Evolutionary conservation across 2,113 vertebrate species (phyloP).

Genomic region (Malaclemys terrapin): DNA sequence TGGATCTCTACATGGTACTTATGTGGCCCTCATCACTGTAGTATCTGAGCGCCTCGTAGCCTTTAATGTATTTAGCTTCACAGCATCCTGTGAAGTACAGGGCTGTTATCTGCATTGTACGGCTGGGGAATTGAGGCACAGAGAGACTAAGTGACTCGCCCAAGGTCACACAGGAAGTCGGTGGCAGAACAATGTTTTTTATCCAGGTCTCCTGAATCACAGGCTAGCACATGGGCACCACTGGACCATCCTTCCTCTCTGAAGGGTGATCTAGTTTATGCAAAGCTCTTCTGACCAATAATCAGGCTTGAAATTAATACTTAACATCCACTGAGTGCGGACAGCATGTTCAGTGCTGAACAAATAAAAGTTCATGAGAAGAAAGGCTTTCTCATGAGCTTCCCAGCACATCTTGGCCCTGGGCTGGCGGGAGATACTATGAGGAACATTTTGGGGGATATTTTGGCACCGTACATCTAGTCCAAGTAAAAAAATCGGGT

Average conservation of each 20-base stretch:
- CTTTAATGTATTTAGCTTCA: too few species aligned
- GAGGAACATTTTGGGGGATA: neutral
- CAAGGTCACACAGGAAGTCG: neutral
- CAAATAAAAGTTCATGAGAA: slow-evolving; percentile 15
- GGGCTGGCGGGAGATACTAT: neutral
- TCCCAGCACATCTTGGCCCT: neutral
- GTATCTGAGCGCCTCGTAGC: neutral
- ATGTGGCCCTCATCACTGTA: neutral
- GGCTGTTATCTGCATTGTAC: too few species aligned
- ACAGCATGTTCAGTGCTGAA: neutral
- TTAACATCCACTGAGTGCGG: neutral
- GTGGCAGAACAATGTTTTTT: neutral
- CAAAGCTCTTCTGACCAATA: neutral
- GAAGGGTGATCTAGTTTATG: neutral
- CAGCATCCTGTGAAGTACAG: too few species aligned
- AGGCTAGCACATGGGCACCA: neutral
- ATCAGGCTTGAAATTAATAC: neutral
- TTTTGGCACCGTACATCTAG: neutral
- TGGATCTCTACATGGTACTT: neutral
- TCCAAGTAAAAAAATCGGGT: neutral
- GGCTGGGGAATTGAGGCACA: neutral
- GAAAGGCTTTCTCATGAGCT: slow-evolving; percentile 25
- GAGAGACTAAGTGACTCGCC: neutral
- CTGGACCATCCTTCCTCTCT: neutral
- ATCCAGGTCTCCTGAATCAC: neutral